These are phyloP conservation scores for Regulus satrapa DNA, from an alignment of 2,113 vertebrate genomes.

Conservation along the genomic window DNA sequence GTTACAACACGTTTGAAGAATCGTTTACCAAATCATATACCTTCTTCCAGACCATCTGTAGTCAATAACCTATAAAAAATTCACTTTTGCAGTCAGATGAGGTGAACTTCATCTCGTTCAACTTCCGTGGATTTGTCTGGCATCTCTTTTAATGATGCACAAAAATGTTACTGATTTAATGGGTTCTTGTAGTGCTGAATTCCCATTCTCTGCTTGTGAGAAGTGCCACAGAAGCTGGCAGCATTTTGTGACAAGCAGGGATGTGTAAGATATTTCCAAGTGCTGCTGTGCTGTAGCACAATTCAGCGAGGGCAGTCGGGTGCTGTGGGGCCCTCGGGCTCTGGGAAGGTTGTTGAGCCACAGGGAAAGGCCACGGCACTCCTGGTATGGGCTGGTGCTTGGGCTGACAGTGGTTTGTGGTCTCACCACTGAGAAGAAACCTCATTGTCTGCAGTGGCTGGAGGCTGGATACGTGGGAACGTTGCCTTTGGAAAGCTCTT, in stretches of 20 bases:
- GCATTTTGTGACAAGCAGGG: neutral
- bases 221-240: neutral
- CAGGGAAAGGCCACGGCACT: accelerated
- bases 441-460: neutral
- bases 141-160: neutral
- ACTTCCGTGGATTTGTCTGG: neutral
- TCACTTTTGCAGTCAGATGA: neutral
- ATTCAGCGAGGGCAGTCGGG: accelerated
- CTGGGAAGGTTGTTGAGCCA: neutral
- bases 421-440: neutral
- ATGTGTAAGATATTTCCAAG: neutral
- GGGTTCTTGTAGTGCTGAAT: neutral
- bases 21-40: neutral
- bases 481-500: neutral
- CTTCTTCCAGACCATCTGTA: neutral
- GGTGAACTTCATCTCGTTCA: neutral
- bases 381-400: neutral
- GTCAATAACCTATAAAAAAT: neutral
- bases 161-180: neutral
- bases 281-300: neutral
- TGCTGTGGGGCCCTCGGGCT: neutral
- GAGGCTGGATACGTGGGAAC: neutral
- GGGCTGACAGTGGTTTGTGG: neutral
- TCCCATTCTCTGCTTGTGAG: neutral
- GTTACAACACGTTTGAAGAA: neutral